Evolutionary conservation across 2,797 vertebrate genomes (phyloP), one percentile per base, ranked within the genome.

Genomic region (Enteromius radiatus): DNA sequence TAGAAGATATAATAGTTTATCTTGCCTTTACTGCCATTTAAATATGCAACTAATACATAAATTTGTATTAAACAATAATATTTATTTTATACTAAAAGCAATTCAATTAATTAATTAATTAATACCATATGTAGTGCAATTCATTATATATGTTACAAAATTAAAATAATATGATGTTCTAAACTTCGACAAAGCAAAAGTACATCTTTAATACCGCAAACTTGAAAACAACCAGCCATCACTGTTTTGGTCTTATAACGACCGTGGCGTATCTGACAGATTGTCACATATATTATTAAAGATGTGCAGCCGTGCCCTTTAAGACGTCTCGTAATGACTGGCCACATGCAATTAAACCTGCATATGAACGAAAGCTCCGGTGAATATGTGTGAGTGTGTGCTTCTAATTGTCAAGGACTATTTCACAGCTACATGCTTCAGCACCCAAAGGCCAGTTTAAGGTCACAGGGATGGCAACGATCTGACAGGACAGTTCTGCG

Each of bases 401-500:
- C 33, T 14, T 71, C 41, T 77, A 76, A 69, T 78, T 84, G 76
- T 79, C 68, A 71, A 74, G 59, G 36, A 54, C 36, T n/a, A 52
- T 78, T 84, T 78, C 43, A 63, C 68, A 36, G 65, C 54, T 33
- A 36, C 59, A 74, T 69, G 78, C 64, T 56, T 52, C 38, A 77
- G 73, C 43, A 64, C 31, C 45, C 61, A 70, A 69, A 70, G 63
- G 52, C 49, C 52, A 80, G 31, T 59, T 70, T 80, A 59, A 54
- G 71, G 61, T 65, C 73, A 75, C 41, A 52, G 43, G 64, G 61
- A 54, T 65, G 47, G 23, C 68, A 41, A 69, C 47, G 21, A 33
- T 65, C 61, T 45, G 54, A 63, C 76, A 79, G 80, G 23, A 79
- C 84, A 52, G 69, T 67, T 70, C 65, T 81, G 81, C 31, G 63